phyloP scores from a whole-genome alignment of 2,113 vertebrate species.

The Erythrocercus mccallii region DNA sequence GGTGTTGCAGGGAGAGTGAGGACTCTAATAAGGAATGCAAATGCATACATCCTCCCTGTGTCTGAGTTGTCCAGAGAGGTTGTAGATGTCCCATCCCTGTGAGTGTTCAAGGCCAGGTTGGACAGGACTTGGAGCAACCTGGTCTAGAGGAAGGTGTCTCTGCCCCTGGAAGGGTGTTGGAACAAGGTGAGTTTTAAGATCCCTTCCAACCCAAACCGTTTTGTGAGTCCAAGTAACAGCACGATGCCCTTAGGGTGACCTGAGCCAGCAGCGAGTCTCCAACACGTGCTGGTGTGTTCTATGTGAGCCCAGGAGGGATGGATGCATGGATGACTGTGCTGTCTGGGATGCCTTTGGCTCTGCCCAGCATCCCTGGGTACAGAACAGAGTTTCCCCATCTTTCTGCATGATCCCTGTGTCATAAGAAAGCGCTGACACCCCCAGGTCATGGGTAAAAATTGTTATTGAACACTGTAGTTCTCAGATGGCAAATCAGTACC shows the following conservation, averaged over 20 bases:
- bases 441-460: not conserved
- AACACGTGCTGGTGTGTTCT: accelerated
- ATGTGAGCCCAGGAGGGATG: not conserved
- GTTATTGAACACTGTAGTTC: not conserved
- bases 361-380: not conserved
- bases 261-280: not conserved
- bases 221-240: not conserved
- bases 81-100: not conserved
- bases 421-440: not conserved
- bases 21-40: not conserved
- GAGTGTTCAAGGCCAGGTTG: not conserved
- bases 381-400: accelerated
- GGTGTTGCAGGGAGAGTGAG: not conserved
- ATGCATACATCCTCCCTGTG: accelerated
- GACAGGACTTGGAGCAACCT: not conserved
- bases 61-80: not conserved
- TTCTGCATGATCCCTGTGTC: accelerated
- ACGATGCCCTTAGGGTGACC: not conserved
- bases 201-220: not conserved
- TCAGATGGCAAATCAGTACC: not conserved
- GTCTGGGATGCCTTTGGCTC: not conserved
- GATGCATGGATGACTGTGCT: not conserved
- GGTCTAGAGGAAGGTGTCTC: not conserved
- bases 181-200: not conserved
- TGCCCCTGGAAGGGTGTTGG: not conserved